Conservation (phyloP, 64 coral and sea anemone species). For the Acropora yongei region DNA sequence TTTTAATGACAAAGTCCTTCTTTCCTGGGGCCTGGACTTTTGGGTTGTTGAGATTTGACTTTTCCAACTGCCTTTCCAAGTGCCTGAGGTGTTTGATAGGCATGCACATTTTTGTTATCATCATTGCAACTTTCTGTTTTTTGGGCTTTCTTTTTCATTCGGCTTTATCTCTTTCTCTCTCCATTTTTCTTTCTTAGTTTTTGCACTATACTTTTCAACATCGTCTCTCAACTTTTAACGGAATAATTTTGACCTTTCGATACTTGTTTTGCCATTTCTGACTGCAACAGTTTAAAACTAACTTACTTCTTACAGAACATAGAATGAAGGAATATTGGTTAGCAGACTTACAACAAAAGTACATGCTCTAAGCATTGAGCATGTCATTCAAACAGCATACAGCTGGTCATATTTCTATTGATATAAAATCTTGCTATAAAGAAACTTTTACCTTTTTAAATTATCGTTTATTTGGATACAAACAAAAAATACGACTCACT, state of each 20-base stretch:
- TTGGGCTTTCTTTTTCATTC: neutral
- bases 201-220: neutral
- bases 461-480: neutral
- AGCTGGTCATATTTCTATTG: constrained; percentile 31
- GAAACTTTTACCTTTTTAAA: too few relatives aligned
- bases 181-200: neutral
- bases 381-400: constrained; percentile 34
- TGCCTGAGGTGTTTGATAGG: neutral
- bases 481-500: neutral
- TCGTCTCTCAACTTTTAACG: too few relatives aligned
- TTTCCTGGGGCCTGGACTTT: neutral
- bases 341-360: constrained; percentile 38
- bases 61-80: neutral
- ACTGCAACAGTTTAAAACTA: too few relatives aligned
- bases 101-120: neutral
- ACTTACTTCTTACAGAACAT: too few relatives aligned
- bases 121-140: neutral
- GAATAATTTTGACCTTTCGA: too few relatives aligned
- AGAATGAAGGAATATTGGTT: constrained; percentile 29
- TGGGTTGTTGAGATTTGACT: neutral
- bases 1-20: constrained; percentile 65
- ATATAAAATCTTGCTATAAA: neutral
- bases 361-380: constrained; percentile 30
- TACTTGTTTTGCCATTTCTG: too few relatives aligned
- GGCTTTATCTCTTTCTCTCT: neutral